Evolutionary conservation across 2,797 vertebrate genomes (phyloP).

Genomic region (Periparus ater): DNA sequence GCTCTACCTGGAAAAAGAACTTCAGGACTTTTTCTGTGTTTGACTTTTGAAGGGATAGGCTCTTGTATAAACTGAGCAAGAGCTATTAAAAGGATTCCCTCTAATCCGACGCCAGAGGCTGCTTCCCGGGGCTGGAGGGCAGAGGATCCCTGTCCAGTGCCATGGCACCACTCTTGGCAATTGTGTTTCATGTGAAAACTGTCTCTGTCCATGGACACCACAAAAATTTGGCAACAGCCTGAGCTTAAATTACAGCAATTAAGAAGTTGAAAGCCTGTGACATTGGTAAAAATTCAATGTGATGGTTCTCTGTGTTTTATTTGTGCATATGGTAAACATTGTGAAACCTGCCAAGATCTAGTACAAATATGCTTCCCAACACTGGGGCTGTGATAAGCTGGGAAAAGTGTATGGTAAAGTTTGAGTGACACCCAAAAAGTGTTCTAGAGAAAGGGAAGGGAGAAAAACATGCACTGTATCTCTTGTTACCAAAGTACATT

Average conservation of each 20-base stretch:
- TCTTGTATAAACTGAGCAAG: not conserved
- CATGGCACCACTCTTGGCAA: not conserved
- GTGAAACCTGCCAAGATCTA: not conserved
- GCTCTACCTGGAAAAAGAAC: not conserved
- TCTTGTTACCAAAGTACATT: not conserved
- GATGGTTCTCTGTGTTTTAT: not conserved
- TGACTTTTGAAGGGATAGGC: not conserved
- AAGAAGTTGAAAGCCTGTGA: not conserved
- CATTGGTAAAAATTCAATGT: not conserved
- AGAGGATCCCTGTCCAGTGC: not conserved
- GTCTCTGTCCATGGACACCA: rapidly evolving
- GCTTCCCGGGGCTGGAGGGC: not conserved
- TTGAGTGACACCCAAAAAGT: not conserved
- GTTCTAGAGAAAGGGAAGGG: not conserved
- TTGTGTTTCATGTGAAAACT: rapidly evolving
- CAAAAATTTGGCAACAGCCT: not conserved
- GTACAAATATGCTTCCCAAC: not conserved
- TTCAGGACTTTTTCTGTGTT: not conserved
- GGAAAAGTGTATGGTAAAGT: not conserved
- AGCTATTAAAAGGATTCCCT: not conserved
- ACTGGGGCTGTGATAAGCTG: not conserved
- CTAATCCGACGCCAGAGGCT: not conserved
- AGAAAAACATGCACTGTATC: not conserved
- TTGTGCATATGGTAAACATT: not conserved
- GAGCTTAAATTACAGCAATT: not conserved